phyloP scores from a whole-genome alignment of 2,888 invertebrate genomes.

The Dendrolimus houi region DNA sequence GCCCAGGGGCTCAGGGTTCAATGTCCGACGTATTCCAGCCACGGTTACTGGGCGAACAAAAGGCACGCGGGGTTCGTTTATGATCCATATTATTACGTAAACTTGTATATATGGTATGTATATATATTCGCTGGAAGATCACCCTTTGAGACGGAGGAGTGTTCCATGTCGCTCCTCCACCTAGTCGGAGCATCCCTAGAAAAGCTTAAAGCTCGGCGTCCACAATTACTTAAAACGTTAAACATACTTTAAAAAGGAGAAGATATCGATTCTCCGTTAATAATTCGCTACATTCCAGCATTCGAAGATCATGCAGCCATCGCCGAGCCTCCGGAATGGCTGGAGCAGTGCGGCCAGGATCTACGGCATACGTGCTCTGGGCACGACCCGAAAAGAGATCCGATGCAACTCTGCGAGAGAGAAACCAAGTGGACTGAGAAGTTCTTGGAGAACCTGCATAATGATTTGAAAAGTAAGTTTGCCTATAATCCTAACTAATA shows the following conservation, averaged over 20 bases:
- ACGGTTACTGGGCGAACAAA: constrained; percentile 80
- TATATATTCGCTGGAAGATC: no score
- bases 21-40: constrained; percentile 78
- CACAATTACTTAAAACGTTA: no score
- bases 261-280: no score
- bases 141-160: no score
- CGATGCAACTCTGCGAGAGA: constrained; percentile 67
- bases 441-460: constrained; percentile 75
- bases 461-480: constrained; percentile 73
- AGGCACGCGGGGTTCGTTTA: constrained; percentile 70
- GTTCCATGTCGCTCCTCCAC: no score
- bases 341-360: constrained; percentile 49
- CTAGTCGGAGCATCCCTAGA: no score
- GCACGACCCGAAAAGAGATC: constrained; percentile 46
- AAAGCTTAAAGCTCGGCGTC: no score
- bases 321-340: constrained; percentile 67
- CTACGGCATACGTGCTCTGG: constrained; percentile 56
- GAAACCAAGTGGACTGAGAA: constrained; percentile 81
- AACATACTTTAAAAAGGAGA: no score
- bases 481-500: no score
- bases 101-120: no score
- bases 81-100: constrained; percentile 45
- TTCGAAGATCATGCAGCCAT: constrained; percentile 65
- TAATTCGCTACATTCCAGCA: constrained; percentile 19
- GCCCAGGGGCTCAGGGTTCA: constrained; percentile 33